Evolutionary conservation across 1,140 invertebrate species (phyloP).

Genomic region (Zaprionus kolodkinae): DNA sequence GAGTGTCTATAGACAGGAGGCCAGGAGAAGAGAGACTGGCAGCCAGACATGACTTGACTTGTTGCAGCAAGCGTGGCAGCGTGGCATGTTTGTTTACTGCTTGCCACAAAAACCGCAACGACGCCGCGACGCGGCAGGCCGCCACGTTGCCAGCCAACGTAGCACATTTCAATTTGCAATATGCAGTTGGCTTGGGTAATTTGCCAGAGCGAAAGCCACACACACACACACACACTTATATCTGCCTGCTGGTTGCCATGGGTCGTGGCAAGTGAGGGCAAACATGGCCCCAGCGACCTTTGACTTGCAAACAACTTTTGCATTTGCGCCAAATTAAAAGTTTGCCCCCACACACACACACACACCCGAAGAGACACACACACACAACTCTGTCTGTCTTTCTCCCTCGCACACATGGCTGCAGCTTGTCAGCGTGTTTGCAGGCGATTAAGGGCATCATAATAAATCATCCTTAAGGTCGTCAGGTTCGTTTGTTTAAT

Average conservation of each 20-base stretch:
- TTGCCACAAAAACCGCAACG: conserved; percentile 39
- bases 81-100: conserved; percentile 35
- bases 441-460: conserved; percentile 66
- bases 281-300: conserved; percentile 19
- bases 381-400: too few species aligned
- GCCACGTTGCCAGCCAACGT: background rate
- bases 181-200: conserved; percentile 37
- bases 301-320: conserved; percentile 28
- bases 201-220: conserved; percentile 16
- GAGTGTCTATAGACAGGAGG: conserved; percentile 6
- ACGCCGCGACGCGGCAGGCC: conserved; percentile 2
- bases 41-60: background rate
- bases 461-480: conserved; percentile 75
- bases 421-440: conserved; percentile 36
- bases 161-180: conserved; percentile 61
- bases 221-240: conserved; percentile 13
- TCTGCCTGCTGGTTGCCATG: background rate
- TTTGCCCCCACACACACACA: conserved; percentile 8
- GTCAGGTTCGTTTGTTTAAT: conserved; percentile 70
- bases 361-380: conserved; percentile 3
- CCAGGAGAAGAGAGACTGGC: background rate
- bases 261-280: conserved; percentile 14
- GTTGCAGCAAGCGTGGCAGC: background rate
- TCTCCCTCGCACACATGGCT: background rate
- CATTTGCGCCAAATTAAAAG: conserved; percentile 58